Percentiles rank a stretch among this genome's conserved stretches.
Conservation (phyloP, 2,797 vertebrate species). For the Acanthis flammea region DNA sequence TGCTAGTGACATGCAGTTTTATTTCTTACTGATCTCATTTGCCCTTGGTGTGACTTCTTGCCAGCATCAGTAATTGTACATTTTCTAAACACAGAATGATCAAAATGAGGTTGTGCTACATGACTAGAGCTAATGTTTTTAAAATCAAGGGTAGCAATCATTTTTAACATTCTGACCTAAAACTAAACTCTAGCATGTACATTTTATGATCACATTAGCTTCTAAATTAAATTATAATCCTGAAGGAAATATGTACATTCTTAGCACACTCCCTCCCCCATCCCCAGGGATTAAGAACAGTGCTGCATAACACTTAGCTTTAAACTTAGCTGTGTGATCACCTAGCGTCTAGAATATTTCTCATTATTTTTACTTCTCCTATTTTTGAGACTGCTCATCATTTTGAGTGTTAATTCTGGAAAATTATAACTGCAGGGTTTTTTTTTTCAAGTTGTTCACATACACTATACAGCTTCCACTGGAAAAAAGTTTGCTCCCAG, state of each 20-base stretch:
- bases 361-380: neutral
- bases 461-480: neutral
- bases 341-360: neutral
- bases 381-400: neutral
- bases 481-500: neutral
- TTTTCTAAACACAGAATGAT: slow-evolving; percentile 17
- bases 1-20: neutral
- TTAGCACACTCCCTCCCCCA: neutral
- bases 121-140: neutral
- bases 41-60: slow-evolving; percentile 21
- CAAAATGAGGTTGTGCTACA: neutral
- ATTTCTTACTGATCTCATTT: slow-evolving; percentile 39
- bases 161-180: slow-evolving; percentile 2
- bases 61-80: slow-evolving; percentile 1
- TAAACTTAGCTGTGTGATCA: neutral
- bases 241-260: neutral
- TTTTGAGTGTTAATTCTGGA: neutral
- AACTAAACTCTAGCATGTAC: neutral
- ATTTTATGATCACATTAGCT: neutral
- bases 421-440: neutral
- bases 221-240: slow-evolving; percentile 19
- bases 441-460: neutral
- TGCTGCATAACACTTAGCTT: neutral
- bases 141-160: neutral
- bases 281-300: neutral